phyloP scores from a whole-genome alignment of 2,888 invertebrate genomes.

The Drosophila siamana region DNA sequence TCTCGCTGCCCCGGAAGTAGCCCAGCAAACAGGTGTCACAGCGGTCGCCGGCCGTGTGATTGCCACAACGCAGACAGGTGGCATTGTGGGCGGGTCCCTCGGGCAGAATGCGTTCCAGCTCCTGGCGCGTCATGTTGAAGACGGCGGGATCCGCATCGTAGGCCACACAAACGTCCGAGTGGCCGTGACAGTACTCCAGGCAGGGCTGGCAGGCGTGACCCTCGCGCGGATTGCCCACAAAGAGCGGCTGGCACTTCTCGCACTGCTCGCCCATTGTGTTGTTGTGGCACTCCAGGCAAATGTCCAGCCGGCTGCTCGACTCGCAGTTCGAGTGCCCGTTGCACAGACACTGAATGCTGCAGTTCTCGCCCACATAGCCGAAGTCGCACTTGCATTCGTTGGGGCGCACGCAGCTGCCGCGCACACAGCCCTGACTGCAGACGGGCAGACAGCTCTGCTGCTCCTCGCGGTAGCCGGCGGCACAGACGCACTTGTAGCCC shows the following conservation, averaged over 20 bases:
- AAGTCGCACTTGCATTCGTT: constrained; percentile 95
- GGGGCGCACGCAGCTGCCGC: constrained; percentile 93
- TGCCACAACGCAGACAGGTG: constrained; percentile 93
- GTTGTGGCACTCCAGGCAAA: constrained; percentile 94
- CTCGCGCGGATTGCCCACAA: constrained; percentile 95
- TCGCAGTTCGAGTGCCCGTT: constrained; percentile 97
- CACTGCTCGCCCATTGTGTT: constrained; percentile 97
- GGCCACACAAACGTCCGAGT: constrained; percentile 91
- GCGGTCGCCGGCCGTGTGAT: constrained; percentile 91
- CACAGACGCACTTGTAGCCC: constrained; percentile 93
- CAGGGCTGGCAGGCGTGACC: constrained; percentile 95
- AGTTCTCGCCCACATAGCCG: constrained; percentile 97
- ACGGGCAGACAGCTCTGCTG: constrained; percentile 91
- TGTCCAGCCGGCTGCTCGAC: constrained; percentile 93
- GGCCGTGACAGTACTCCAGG: constrained; percentile 94
- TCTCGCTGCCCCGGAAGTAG: constrained; percentile 91
- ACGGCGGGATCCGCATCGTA: constrained; percentile 86
- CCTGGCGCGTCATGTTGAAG: constrained; percentile 86
- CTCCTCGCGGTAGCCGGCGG: constrained; percentile 89
- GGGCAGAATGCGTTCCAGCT: constrained; percentile 88
- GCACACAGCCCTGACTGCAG: constrained; percentile 93
- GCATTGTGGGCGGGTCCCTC: constrained; percentile 91
- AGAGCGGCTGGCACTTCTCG: constrained; percentile 94
- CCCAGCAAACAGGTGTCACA: constrained; percentile 93
- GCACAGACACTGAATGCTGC: constrained; percentile 96